These are phyloP conservation scores for Xestia xanthographa DNA, from an alignment of 2,888 invertebrate species.

Conservation along the genomic window DNA sequence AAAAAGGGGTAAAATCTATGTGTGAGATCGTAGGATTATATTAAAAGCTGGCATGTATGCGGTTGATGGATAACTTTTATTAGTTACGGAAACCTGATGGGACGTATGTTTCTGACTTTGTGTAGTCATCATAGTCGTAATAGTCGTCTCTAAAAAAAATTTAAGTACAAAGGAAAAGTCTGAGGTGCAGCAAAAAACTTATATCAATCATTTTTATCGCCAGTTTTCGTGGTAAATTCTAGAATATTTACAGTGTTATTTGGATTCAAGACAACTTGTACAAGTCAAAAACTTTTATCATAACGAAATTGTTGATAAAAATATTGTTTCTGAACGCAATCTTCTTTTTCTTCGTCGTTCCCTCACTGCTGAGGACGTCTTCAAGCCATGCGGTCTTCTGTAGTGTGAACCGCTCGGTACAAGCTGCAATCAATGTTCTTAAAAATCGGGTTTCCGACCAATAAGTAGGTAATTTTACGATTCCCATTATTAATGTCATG, in stretches of 20 bases:
- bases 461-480: neutral
- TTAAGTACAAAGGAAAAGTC: neutral
- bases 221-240: neutral
- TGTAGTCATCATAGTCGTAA: neutral
- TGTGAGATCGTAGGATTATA: neutral
- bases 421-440: neutral
- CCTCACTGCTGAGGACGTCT: too few species aligned
- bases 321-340: neutral
- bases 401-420: too few species aligned
- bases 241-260: neutral
- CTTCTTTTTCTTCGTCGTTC: too few species aligned
- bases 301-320: neutral
- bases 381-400: too few species aligned
- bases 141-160: neutral
- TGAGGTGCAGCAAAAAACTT: neutral
- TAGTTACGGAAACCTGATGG: neutral
- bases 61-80: neutral
- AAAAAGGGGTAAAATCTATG: neutral
- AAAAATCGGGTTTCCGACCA: neutral
- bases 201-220: neutral
- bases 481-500: neutral
- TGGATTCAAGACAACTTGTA: neutral
- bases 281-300: neutral
- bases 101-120: neutral
- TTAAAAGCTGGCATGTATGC: too few species aligned